phyloP scores from a whole-genome alignment of 1,140 invertebrate species.

The Druon quercuslanigerum region DNA sequence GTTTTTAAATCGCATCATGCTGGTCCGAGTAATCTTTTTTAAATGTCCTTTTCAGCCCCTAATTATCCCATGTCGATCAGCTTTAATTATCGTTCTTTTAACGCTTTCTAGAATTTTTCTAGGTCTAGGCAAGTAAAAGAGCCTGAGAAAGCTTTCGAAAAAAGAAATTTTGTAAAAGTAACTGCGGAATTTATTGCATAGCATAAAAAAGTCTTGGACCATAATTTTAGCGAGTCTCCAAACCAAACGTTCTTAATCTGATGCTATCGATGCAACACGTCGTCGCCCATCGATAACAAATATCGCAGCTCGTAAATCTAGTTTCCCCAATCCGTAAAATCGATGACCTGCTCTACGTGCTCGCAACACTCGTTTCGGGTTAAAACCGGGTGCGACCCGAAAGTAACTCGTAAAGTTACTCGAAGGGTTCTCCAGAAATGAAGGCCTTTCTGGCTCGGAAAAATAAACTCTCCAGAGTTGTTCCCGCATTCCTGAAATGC shows the following conservation, averaged over 20 bases:
- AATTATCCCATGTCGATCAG: slow-evolving; percentile 1
- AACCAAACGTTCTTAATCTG: slow-evolving; percentile 48
- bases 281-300: slow-evolving; percentile 58
- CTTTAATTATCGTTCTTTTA: neutral
- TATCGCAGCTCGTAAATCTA: slow-evolving; percentile 59
- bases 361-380: slow-evolving; percentile 41
- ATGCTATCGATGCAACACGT: slow-evolving; percentile 50
- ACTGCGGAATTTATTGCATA: slow-evolving; percentile 26
- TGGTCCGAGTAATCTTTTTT: slow-evolving; percentile 8
- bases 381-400: slow-evolving; percentile 42
- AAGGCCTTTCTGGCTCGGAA: slow-evolving; percentile 9
- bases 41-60: slow-evolving; percentile 1
- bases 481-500: slow-evolving; percentile 22
- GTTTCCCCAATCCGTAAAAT: slow-evolving; percentile 49
- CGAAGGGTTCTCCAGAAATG: slow-evolving; percentile 25
- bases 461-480: slow-evolving; percentile 15
- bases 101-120: too few relatives aligned
- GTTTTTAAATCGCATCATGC: neutral
- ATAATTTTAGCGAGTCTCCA: slow-evolving; percentile 51
- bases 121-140: neutral
- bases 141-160: neutral
- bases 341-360: slow-evolving; percentile 40
- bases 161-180: neutral
- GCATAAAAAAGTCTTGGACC: slow-evolving; percentile 30
- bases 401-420: slow-evolving; percentile 38